Evolutionary conservation across 2,113 vertebrate genomes (phyloP).

Genomic region (Pyxicephalus adspersus): DNA sequence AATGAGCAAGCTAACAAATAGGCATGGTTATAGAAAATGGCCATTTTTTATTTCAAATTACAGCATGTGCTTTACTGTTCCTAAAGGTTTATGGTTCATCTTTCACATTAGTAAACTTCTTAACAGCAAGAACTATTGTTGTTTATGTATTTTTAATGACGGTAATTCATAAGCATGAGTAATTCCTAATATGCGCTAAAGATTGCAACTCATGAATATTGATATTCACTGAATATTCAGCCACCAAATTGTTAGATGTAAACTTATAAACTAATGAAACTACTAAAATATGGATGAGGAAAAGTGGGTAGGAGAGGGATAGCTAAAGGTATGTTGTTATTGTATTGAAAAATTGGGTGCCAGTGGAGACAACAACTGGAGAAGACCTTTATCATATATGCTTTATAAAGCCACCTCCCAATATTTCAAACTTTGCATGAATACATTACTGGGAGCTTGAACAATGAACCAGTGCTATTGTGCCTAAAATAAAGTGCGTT

Average conservation of each 20-base stretch:
- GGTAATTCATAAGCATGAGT: constrained; percentile 21
- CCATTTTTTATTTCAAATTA: too few relatives aligned
- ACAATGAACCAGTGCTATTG: too few relatives aligned
- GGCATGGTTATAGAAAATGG: too few relatives aligned
- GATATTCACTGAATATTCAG: constrained; percentile 9
- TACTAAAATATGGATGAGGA: not conserved
- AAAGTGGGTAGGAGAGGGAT: too few relatives aligned
- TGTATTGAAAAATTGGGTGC: not conserved
- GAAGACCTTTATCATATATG: not conserved
- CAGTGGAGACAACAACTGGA: not conserved
- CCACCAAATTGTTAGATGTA: not conserved
- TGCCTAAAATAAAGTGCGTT: too few relatives aligned
- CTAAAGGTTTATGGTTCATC: not conserved
- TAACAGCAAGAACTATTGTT: constrained; percentile 4
- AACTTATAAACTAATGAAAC: not conserved
- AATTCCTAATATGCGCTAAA: constrained; percentile 32
- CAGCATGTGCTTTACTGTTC: not conserved
- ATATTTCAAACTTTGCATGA: too few relatives aligned
- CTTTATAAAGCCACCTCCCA: too few relatives aligned
- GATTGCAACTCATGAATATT: constrained; percentile 16
- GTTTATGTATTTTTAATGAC: constrained; percentile 29
- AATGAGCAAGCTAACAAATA: too few relatives aligned
- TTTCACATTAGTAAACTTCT: constrained; percentile 8
- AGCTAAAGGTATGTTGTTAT: not conserved
- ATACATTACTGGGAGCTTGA: not conserved